phyloP scores from a whole-genome alignment of 2,113 vertebrate species.

The Phylloscopus trochiloides region DNA sequence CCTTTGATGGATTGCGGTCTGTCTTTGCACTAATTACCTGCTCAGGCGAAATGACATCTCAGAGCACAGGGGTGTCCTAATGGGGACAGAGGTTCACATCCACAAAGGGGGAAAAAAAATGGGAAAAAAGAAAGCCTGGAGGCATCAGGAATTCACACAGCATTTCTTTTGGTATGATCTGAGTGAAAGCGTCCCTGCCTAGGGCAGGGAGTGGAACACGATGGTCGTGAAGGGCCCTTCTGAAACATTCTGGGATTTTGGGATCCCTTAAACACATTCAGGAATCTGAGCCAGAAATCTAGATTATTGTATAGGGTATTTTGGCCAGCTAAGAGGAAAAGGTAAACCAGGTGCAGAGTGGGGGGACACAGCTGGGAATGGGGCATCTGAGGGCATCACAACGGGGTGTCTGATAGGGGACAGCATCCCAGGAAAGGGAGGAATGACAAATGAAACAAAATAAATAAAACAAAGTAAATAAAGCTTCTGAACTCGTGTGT shows the following conservation, averaged over 20 bases:
- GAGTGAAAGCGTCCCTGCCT: background rate
- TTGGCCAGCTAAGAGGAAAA: background rate
- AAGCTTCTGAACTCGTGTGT: background rate
- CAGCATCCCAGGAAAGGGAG: background rate
- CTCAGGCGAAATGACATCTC: background rate
- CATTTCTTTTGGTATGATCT: background rate
- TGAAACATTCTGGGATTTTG: background rate
- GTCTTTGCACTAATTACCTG: background rate
- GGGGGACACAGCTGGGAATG: fast-evolving
- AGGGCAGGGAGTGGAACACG: fast-evolving
- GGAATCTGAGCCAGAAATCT: background rate
- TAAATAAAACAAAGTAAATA: background rate
- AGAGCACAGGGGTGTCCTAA: background rate
- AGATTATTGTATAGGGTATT: background rate
- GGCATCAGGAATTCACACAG: background rate
- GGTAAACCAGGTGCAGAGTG: fast-evolving
- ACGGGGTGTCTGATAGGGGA: background rate
- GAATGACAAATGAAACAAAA: background rate
- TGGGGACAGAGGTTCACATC: background rate
- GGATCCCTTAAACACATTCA: background rate
- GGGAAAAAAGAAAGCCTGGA: background rate
- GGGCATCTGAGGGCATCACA: fast-evolving
- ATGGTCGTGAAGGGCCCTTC: no score
- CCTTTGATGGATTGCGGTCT: background rate
- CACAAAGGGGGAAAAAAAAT: background rate